phyloP scores from a whole-genome alignment of 2,888 invertebrate genomes.

The Tiphia femorata region DNA sequence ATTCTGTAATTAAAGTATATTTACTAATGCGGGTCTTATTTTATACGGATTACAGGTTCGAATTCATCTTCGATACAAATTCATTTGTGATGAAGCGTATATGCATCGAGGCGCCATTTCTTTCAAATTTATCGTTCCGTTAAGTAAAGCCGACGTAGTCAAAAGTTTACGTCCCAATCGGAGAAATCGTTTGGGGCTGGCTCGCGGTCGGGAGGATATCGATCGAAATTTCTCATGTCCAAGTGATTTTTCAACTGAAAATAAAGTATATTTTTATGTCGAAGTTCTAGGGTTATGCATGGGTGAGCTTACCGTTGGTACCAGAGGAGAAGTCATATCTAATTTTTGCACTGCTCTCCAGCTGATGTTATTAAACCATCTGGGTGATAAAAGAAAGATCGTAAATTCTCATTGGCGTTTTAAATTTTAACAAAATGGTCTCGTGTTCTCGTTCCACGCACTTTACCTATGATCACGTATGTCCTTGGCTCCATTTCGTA shows the following conservation, averaged over 20 bases:
- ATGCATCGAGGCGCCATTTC: no score
- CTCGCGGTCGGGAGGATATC: conserved; percentile 81
- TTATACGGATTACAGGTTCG: no score
- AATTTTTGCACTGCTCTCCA: conserved; percentile 82
- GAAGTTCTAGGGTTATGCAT: no score
- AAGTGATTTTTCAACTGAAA: conserved; percentile 73
- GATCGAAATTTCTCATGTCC: conserved; percentile 89
- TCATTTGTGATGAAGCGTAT: not conserved
- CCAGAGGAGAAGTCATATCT: conserved; percentile 78
- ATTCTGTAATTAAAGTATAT: no score
- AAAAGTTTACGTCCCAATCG: conserved; percentile 91
- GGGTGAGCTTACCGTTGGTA: conserved; percentile 73
- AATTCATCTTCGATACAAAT: no score
- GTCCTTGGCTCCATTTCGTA: conserved; percentile 85
- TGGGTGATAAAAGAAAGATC: conserved; percentile 61
- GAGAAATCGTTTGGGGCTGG: conserved; percentile 86
- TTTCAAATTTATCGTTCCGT: no score
- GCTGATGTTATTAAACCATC: conserved; percentile 92
- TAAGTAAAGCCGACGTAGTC: no score
- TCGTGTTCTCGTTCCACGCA: no score
- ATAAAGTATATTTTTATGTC: not conserved
- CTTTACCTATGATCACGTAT: conserved; percentile 85
- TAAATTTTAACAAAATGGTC: no score
- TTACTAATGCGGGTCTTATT: no score
- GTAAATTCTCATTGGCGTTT: no score